Base-by-base conservation (phyloP, 2,113 vertebrate species). In the Ramphastos sulfuratus region DNA sequence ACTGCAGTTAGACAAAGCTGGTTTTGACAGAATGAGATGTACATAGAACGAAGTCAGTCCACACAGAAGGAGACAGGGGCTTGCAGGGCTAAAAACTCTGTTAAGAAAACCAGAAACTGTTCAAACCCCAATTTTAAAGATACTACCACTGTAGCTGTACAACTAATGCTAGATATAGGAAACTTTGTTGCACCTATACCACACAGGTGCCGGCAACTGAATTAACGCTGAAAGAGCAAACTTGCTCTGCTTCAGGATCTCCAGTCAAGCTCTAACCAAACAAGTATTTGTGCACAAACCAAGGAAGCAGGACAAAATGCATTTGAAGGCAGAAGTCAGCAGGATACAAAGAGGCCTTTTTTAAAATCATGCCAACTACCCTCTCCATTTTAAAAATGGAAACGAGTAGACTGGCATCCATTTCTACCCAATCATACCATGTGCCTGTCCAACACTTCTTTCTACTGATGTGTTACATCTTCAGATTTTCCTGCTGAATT, bases 1-100 rank as follows among this genome's bases (percentile, higher is more conserved):
- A 1, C 35, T 60, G n/a, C 50, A 46, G 39, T 7, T 72, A 66
- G 37, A 78, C 33, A 77, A 42, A 55, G 30, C 20, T 23, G 11
- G 16, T 46, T 85, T 46, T 56, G 25, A 37, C 33, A 67, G 15
- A 7, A 35, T 0, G 0, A 60, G 21, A 46, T 0, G 0, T 2
- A 31, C 0, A 0, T 12, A 76, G 46, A 75, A 58, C 15, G 31
- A 52, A 25, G 33, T 73, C 24, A 23, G 20, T 54, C 52, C 37
- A 19, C 42, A 37, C 4, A 5, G 46, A 67, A 56, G 80, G 21
- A 87, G 15, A 52, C 20, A 63, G 0, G 0, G 18, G 46, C 19
- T 65, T 39, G 20, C 16, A 48, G 19, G n/a, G 70, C 20, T 56
- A 11, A 9, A 18, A 84, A 6, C 12, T 82, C 63, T 64, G 2